Conservation (phyloP, 2,113 vertebrate species). For the Cynoglossus semilaevis region DNA sequence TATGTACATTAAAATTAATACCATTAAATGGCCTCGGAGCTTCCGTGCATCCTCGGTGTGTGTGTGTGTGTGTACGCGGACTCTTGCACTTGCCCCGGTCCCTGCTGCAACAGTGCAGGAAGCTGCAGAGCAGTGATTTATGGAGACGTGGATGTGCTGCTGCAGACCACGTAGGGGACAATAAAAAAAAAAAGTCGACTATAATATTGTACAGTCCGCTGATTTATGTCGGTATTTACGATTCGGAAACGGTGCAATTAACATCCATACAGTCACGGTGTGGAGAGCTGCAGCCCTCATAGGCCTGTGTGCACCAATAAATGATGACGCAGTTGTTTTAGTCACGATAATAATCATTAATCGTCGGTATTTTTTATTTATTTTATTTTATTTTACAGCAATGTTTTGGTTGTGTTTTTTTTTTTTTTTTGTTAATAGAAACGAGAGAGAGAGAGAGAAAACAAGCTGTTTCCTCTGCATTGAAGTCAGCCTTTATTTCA, state of each 20-base stretch:
- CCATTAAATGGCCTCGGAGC: constrained; percentile 47
- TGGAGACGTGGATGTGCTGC: constrained; percentile 66
- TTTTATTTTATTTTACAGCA: too few species aligned
- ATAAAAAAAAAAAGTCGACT: constrained; percentile 69
- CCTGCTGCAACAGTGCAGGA: constrained; percentile 72
- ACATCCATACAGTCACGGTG: constrained; percentile 67
- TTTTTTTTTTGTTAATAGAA: too few species aligned
- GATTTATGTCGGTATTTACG: constrained; percentile 77
- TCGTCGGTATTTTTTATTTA: too few species aligned
- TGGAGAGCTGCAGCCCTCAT: constrained; percentile 35
- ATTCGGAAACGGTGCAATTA: constrained; percentile 76
- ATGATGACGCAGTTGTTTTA: constrained; percentile 12
- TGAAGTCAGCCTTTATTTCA: constrained; percentile 16
- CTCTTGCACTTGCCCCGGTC: constrained; percentile 5
- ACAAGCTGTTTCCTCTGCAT: neutral
- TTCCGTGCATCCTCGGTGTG: constrained; percentile 25
- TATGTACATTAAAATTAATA: constrained; percentile 63
- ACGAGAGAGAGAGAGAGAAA: constrained; percentile 3
- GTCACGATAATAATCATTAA: constrained; percentile 11
- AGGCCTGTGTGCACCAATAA: constrained; percentile 28
- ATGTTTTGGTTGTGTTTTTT: too few species aligned
- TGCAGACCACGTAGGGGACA: constrained; percentile 70
- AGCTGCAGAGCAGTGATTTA: constrained; percentile 82
- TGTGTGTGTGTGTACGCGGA: constrained; percentile 18
- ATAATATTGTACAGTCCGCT: constrained; percentile 71